Evolutionary conservation across 2,888 invertebrate genomes (phyloP).

Genomic region (Pantelozetes paolii): DNA sequence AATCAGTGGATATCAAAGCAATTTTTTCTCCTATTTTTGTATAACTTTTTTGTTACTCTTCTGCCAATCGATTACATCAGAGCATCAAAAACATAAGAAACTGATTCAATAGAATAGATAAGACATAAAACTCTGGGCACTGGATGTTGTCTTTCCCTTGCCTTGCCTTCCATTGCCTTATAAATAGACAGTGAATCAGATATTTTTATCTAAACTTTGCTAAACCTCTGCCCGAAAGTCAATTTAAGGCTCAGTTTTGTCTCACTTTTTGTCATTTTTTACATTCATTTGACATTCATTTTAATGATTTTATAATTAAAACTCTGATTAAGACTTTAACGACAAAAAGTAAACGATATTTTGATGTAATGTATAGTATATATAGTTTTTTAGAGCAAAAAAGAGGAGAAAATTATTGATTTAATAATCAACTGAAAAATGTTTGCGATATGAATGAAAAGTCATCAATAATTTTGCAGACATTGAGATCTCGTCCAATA

Average conservation of each 20-base stretch:
- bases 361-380: too few species aligned
- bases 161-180: too few species aligned
- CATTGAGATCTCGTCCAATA: neutral
- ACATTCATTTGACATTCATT: too few species aligned
- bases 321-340: neutral
- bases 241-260: neutral
- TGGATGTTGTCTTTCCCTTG: too few species aligned
- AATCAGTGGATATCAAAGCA: slow-evolving; percentile 3
- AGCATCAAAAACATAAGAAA: neutral
- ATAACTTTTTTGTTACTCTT: neutral
- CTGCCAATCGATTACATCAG: neutral
- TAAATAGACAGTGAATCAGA: neutral
- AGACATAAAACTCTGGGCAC: neutral
- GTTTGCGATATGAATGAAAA: slow-evolving; percentile 4
- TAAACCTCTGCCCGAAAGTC: neutral
- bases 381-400: too few species aligned
- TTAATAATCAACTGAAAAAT: slow-evolving; percentile 4
- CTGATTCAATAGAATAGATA: slow-evolving; percentile 23
- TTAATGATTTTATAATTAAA: too few species aligned
- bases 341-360: too few species aligned
- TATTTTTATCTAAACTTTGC: neutral
- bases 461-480: slow-evolving; percentile 8
- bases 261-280: neutral
- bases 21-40: slow-evolving; percentile 19
- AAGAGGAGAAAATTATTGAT: neutral